A percentile compares a stretch with the other conserved stretches of the same genome.
Evolutionary conservation across 2,888 invertebrate genomes (phyloP).

Genomic region (Argyra leucocephala): DNA sequence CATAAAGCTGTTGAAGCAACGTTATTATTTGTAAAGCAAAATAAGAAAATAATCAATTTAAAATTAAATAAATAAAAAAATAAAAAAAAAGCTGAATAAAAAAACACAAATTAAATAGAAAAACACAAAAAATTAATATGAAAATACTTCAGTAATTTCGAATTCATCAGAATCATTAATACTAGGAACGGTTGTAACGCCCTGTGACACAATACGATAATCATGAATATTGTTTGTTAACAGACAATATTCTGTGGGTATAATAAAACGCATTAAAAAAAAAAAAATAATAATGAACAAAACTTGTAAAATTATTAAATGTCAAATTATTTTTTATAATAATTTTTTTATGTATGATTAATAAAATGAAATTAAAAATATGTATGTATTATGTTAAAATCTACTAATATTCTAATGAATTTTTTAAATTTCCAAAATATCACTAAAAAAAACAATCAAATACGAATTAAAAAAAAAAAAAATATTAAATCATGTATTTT

Average conservation of each 20-base stretch:
- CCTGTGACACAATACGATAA: conserved; percentile 87
- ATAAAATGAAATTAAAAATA: too few species aligned
- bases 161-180: conserved; percentile 88
- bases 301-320: conserved; percentile 27
- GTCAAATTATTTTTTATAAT: too few species aligned
- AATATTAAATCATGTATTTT: conserved; percentile 19
- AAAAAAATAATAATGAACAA: conserved; percentile 21
- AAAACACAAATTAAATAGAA: neutral
- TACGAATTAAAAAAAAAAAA: conserved; percentile 36
- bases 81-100: too few species aligned
- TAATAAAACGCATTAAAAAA: conserved; percentile 35
- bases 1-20: too few species aligned
- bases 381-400: too few species aligned
- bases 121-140: conserved; percentile 15
- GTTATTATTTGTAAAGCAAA: neutral
- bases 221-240: conserved; percentile 70
- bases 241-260: conserved; percentile 55
- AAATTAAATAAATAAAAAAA: conserved; percentile 1
- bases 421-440: too few species aligned
- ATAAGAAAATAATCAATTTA: neutral
- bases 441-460: too few species aligned
- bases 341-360: too few species aligned
- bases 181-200: conserved; percentile 82
- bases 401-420: too few species aligned
- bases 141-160: conserved; percentile 68